These are phyloP conservation scores for Hyles euphorbiae DNA, from an alignment of 1,140 invertebrate species.

Conservation along the genomic window DNA sequence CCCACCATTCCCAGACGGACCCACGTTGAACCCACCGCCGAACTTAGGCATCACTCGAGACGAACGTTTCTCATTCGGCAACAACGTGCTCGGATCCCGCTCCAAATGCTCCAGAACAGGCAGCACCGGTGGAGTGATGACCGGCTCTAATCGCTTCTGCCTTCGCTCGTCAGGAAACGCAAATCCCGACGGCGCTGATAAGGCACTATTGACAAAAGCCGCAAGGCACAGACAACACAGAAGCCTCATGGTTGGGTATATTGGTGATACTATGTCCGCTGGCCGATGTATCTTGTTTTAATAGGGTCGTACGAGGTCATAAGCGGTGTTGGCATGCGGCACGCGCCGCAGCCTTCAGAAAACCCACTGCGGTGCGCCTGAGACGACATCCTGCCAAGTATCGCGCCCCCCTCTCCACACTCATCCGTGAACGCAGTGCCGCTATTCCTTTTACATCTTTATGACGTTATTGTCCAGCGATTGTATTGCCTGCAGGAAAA, in stretches of 20 bases:
- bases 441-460: constrained; percentile 48
- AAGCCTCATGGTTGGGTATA: constrained; percentile 50
- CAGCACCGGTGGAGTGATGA: constrained; percentile 63
- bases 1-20: constrained; percentile 49
- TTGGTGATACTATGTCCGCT: constrained; percentile 47
- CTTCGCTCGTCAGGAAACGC: constrained; percentile 56
- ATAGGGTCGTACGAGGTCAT: constrained; percentile 67
- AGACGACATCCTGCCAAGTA: constrained; percentile 49
- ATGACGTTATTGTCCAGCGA: constrained; percentile 49
- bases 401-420: constrained; percentile 37
- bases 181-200: constrained; percentile 49
- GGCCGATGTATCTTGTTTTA: constrained; percentile 61
- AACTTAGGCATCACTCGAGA: constrained; percentile 42
- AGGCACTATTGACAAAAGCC: constrained; percentile 16
- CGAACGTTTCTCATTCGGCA: constrained; percentile 39
- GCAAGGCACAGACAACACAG: constrained; percentile 45
- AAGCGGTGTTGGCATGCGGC: constrained; percentile 67
- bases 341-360: constrained; percentile 71
- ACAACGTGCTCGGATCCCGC: constrained; percentile 58
- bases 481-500: constrained; percentile 34
- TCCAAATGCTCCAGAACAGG: constrained; percentile 65
- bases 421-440: constrained; percentile 26
- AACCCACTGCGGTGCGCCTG: constrained; percentile 59
- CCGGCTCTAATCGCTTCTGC: constrained; percentile 53
- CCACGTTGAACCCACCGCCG: constrained; percentile 53